phyloP scores from a whole-genome alignment of 2,797 vertebrate species.

The Lophius americanus region DNA sequence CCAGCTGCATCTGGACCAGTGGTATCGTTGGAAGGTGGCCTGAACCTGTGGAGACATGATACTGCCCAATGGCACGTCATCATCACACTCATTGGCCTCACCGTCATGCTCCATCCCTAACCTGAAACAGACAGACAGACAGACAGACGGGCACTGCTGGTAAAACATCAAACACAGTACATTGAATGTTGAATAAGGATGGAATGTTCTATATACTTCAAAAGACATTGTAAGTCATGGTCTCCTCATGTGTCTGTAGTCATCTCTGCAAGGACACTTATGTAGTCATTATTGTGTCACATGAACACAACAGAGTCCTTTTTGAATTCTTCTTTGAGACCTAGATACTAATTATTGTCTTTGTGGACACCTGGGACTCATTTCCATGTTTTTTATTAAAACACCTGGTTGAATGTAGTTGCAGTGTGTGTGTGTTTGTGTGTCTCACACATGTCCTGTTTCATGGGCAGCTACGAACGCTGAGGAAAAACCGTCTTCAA shows the following conservation, averaged over 20 bases:
- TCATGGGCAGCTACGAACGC: constrained; percentile 97
- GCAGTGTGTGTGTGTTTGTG: not conserved
- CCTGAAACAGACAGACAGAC: constrained; percentile 32
- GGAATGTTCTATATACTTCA: no score
- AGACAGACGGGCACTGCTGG: not conserved
- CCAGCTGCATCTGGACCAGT: constrained; percentile 96
- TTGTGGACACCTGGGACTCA: not conserved
- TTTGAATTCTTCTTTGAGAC: not conserved
- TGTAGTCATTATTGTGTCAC: no score
- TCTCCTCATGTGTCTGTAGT: not conserved
- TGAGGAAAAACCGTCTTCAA: constrained; percentile 96
- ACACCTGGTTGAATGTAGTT: not conserved
- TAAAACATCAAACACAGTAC: not conserved
- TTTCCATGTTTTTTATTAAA: no score
- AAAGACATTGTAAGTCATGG: no score
- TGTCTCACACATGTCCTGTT: constrained; percentile 96
- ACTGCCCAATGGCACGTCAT: constrained; percentile 93
- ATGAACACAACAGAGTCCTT: not conserved
- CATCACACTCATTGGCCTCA: constrained; percentile 91
- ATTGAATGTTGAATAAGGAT: not conserved
- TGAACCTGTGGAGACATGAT: constrained; percentile 98
- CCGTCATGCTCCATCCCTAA: constrained; percentile 88
- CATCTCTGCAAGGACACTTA: not conserved
- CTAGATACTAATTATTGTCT: not conserved
- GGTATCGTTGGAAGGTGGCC: constrained; percentile 94